phyloP scores from a whole-genome alignment of 2,888 invertebrate species.

The Pollenia labialis region DNA sequence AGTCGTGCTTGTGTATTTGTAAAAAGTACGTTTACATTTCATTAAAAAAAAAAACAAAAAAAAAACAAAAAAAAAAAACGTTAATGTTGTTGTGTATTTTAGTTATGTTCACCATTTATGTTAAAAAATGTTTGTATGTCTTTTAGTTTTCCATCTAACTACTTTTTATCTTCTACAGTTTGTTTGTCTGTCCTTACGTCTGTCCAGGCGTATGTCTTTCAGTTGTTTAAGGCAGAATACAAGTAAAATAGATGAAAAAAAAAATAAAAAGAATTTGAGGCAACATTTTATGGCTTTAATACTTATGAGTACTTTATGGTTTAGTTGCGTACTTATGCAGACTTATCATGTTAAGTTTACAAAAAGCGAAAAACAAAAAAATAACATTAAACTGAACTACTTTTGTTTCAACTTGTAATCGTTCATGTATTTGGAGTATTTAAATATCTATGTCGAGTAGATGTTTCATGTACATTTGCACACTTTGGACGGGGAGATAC shows the following conservation, averaged over 20 bases:
- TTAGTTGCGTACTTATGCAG: slow-evolving; percentile 70
- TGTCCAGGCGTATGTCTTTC: slow-evolving; percentile 29
- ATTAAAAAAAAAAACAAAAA: slow-evolving; percentile 8
- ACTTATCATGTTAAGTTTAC: slow-evolving; percentile 70
- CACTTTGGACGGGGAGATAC: slow-evolving; percentile 35
- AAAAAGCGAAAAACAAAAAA: slow-evolving; percentile 7
- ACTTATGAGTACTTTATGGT: slow-evolving; percentile 72
- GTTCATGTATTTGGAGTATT: slow-evolving; percentile 47
- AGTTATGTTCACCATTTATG: slow-evolving; percentile 68
- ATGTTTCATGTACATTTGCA: slow-evolving; percentile 56
- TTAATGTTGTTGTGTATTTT: slow-evolving; percentile 55
- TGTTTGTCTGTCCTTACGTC: slow-evolving; percentile 28
- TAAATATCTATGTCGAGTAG: slow-evolving; percentile 62
- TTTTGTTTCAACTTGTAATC: slow-evolving; percentile 50
- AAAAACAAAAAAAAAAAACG: not conserved
- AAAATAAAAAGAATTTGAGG: slow-evolving; percentile 19
- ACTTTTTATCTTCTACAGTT: slow-evolving; percentile 45
- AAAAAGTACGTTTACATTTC: slow-evolving; percentile 50
- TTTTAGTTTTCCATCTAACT: slow-evolving; percentile 53
- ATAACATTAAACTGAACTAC: slow-evolving; percentile 56
- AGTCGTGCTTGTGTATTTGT: slow-evolving; percentile 53
- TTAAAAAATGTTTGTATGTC: slow-evolving; percentile 47
- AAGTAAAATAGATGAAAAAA: not conserved
- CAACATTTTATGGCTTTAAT: slow-evolving; percentile 70
- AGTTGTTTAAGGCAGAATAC: slow-evolving; percentile 29